Base-by-base conservation (phyloP, 2,113 vertebrate genomes). In the Apistogramma diplotaenia region DNA sequence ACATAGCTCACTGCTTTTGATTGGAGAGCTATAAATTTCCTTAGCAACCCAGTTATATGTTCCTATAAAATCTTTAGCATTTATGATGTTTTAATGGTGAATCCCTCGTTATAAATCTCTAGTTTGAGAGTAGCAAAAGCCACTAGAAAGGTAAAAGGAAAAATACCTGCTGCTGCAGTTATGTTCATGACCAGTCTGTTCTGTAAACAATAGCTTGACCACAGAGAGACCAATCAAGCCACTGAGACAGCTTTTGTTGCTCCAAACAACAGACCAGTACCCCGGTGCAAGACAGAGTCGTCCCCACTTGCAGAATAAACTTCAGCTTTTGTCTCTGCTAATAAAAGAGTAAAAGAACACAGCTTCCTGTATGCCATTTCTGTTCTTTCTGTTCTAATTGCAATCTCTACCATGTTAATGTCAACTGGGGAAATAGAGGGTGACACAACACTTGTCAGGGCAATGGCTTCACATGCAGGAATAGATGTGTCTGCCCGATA, bases 401-500 rank as follows among this genome's bases (percentile, higher is more conserved):
- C 51, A 23, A 51, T 61, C 40, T 86, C 25, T 54, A 46, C 49
- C n/a, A 7, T 56, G 35, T 88, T 61, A 65, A 53, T 71, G 81
- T 83, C 62, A 29, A 3, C 12, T 27, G 18, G 57, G 57, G 46
- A 79, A 85, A 88, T 55, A 46, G 25, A 43, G 25, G 57, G 77
- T 53, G 85, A 86, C 46, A 57, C 61, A 19, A 53, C 1, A n/a
- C 57, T 73, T 81, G 74, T 85, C 85, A 51, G 78, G 75, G 18
- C 58, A 74, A 78, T 81, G 74, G 79, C 43, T 74, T 88, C 81
- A 84, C 78, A 61, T 49, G 74, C 65, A 75, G 75, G 60, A 89
- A 83, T 84, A 89, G 87, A 93, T 81, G 80, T 91, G 89, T 37
- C 71, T 15, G 31, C 79, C 84, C 83, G 89, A 94, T 91, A 83